Evolutionary conservation across 2,888 invertebrate species (phyloP).

Genomic region (Lycocerus yunnanus): DNA sequence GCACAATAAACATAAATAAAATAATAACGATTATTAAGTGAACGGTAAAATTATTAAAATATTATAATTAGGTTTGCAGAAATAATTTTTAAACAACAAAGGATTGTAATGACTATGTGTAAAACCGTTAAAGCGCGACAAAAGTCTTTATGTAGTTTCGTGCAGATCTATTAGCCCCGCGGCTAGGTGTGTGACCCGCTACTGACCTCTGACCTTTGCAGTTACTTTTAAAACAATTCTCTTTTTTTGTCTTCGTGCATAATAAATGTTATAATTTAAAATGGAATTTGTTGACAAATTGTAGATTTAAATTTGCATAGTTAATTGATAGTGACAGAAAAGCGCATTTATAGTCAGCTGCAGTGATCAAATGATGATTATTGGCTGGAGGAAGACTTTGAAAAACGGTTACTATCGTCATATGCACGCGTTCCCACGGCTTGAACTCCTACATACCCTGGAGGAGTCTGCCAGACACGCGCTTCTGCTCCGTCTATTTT

Average conservation of each 20-base stretch:
- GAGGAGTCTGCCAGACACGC: constrained; percentile 54
- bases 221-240: constrained; percentile 13
- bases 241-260: neutral
- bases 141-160: constrained; percentile 29
- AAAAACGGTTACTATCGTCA: constrained; percentile 37
- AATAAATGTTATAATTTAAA: neutral
- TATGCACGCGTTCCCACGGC: constrained; percentile 42
- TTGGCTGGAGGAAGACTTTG: constrained; percentile 17
- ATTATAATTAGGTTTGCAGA: neutral
- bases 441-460: constrained; percentile 51
- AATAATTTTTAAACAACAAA: constrained; percentile 1
- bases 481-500: constrained; percentile 36
- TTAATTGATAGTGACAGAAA: neutral
- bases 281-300: constrained; percentile 6
- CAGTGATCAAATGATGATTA: constrained; percentile 8
- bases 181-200: constrained; percentile 37
- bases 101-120: neutral
- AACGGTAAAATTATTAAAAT: neutral
- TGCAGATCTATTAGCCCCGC: constrained; percentile 32
- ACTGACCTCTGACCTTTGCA: constrained; percentile 35
- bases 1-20: neutral
- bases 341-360: neutral
- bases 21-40: neutral
- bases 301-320: constrained; percentile 4
- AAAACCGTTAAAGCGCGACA: constrained; percentile 21